Evolutionary conservation across 2,888 invertebrate species (phyloP).

Genomic region (Ptilodon capucinus): DNA sequence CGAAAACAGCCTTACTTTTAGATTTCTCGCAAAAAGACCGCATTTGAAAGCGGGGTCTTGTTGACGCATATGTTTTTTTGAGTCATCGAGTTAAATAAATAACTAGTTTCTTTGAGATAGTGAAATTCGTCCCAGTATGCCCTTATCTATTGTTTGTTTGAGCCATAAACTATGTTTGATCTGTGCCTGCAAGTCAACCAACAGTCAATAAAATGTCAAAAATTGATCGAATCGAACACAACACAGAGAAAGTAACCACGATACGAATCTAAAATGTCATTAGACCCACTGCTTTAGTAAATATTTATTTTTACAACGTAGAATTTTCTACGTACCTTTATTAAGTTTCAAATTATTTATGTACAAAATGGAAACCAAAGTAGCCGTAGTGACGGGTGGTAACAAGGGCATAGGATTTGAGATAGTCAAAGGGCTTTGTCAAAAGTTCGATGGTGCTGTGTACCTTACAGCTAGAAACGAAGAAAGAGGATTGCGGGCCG

Average conservation of each 20-base stretch:
- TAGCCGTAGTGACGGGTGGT: conserved; percentile 75
- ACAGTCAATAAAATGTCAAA: no score
- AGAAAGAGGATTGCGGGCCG: conserved; percentile 83
- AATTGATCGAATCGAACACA: conserved; percentile 43
- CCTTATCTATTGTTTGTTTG: no score
- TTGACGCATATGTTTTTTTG: no score
- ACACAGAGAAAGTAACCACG: no score
- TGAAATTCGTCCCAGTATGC: no score
- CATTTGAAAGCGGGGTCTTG: no score
- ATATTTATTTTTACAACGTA: conserved; percentile 62
- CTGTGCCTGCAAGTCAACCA: no score
- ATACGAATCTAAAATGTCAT: conserved; percentile 46
- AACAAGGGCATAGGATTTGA: conserved; percentile 77
- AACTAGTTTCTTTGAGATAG: no score
- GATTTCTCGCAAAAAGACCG: no score
- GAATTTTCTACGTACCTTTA: conserved; percentile 53
- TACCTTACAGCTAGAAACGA: conserved; percentile 88
- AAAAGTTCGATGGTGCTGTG: conserved; percentile 87
- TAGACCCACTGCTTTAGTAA: conserved; percentile 32
- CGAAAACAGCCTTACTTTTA: no score
- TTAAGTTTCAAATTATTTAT: conserved; percentile 53
- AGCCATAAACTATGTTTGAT: no score
- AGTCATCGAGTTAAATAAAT: no score
- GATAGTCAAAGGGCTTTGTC: conserved; percentile 82
- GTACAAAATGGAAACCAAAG: conserved; percentile 80